Evolutionary conservation across 2,113 vertebrate species (phyloP), one percentile per base, ranked within the genome.

Genomic region (Heterochromis multidens): DNA sequence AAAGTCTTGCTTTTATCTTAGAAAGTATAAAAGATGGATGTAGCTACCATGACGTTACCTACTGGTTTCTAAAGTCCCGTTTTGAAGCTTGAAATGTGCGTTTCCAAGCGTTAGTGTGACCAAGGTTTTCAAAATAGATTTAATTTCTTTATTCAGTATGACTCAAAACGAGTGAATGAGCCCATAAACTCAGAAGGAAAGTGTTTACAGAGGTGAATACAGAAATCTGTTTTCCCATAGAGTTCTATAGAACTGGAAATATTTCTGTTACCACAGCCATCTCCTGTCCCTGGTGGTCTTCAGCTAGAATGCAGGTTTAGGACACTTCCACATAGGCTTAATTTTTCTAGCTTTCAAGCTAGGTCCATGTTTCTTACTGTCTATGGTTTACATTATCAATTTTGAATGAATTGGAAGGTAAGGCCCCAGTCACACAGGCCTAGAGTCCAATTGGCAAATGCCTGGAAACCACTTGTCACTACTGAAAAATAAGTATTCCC

Each of bases 341-440:
- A 35, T 35, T 63, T 63, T 35, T 63, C 33, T 31, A 29, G n/a
- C 61, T 7, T 12, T 19, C 19, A 65, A 23, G 21, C 62, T 40
- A 8, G 14, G 62, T 65, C 33, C 62, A 0, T 0, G 0, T 40
- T 65, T 40, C 40, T 23, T 65, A 40, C 0, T 40, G 21, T 40
- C 62, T 65, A n/a, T 23, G 14, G 35, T 21, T 65, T 65, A 65
- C 14, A 65, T 65, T 65, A 33, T 0, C 33, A 65, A 23, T 65
- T 65, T 65, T 63, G 62, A 3, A 21, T 6, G 37, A 62, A 7
- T n/a, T n/a, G n/a, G n/a, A n/a, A n/a, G n/a, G n/a, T n/a, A n/a
- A n/a, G n/a, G n/a, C n/a, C n/a, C n/a, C n/a, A n/a, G n/a, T n/a
- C n/a, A n/a, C n/a, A 35, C 0, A n/a, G 16, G 35, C n/a, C 0